Percentiles rank a stretch among this genome's conserved stretches.
These are phyloP conservation scores for Diaphora mendica DNA, from an alignment of 2,888 invertebrate genomes.

Conservation along the genomic window DNA sequence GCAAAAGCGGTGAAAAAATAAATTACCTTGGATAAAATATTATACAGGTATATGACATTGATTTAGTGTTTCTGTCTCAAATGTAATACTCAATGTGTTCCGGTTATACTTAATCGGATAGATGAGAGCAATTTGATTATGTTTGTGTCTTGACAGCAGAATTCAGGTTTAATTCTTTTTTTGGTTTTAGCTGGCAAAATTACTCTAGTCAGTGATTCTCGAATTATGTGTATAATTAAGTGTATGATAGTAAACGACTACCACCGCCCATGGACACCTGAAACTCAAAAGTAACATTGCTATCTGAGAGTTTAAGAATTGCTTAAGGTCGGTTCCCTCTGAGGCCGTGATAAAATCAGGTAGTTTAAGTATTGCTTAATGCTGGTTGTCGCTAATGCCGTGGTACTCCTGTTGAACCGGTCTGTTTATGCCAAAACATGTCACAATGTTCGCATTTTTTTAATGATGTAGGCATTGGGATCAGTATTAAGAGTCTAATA, in stretches of 20 bases:
- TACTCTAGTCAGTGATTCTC: neutral
- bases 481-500: neutral
- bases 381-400: no score
- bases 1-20: conserved; percentile 2
- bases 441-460: no score
- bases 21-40: conserved; percentile 11
- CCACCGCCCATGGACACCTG: neutral
- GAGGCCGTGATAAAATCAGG: no score
- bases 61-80: conserved; percentile 9
- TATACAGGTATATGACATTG: conserved; percentile 8
- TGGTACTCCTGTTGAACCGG: no score
- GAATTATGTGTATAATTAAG: neutral
- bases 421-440: no score
- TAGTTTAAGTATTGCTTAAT: no score
- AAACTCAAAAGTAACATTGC: no score
- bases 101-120: neutral
- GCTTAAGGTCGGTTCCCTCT: no score
- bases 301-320: no score
- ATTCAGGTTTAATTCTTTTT: neutral
- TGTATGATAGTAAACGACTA: neutral
- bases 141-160: neutral
- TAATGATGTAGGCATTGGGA: neutral
- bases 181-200: no score
- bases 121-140: neutral
- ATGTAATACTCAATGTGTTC: neutral